Evolutionary conservation across 2,113 vertebrate genomes (phyloP).

Genomic region (Trichechus manatus): DNA sequence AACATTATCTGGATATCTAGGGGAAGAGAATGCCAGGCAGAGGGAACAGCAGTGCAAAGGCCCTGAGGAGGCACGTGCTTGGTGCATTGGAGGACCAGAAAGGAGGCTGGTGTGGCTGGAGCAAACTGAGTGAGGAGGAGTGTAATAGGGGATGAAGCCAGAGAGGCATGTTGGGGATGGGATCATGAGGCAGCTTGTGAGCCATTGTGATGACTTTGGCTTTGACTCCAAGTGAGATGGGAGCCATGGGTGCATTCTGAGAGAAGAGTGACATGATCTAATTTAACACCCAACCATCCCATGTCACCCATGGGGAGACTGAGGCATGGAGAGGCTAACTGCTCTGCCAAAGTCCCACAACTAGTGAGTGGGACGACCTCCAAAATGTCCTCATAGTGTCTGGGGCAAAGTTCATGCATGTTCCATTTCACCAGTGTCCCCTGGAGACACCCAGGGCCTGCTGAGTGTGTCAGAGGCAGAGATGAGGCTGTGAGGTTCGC

Average conservation of each 20-base stretch:
- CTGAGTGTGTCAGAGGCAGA: background rate
- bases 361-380: background rate
- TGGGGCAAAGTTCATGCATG: background rate
- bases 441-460: background rate
- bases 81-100: background rate
- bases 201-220: background rate
- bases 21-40: background rate
- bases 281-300: too few species aligned
- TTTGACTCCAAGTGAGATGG: background rate
- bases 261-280: background rate
- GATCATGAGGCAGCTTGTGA: background rate
- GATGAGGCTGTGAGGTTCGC: background rate
- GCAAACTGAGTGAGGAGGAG: too few species aligned
- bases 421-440: background rate
- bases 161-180: background rate
- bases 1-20: too few species aligned
- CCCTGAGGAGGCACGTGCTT: accelerated
- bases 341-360: background rate
- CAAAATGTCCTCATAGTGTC: background rate
- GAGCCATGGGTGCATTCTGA: background rate
- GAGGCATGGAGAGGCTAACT: background rate
- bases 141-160: background rate
- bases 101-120: background rate
- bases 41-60: background rate
- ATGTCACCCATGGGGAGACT: background rate